Conservation (phyloP, 2,113 vertebrate genomes). For the Butastur rufipennis region DNA sequence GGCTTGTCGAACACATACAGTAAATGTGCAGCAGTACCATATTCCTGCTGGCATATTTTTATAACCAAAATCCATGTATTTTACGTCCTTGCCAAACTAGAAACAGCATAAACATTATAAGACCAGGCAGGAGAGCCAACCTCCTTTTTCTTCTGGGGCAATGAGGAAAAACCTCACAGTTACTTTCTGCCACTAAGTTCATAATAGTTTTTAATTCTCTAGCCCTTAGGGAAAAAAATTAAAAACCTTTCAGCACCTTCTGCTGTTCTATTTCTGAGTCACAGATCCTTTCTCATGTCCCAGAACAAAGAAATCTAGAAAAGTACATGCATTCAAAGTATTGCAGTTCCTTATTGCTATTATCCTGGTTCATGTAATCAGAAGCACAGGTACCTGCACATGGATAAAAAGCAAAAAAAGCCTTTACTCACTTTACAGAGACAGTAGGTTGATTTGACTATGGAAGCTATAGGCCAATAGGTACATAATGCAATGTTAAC, state of each 20-base stretch:
- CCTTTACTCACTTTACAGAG: not conserved
- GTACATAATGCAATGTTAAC: accelerated
- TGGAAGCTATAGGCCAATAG: not conserved
- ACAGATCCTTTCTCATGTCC: not conserved
- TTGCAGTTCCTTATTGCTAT: not conserved
- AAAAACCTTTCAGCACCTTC: not conserved
- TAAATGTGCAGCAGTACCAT: not conserved
- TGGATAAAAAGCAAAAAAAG: not conserved
- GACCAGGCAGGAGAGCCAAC: not conserved
- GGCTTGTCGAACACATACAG: not conserved
- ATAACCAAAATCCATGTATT: not conserved
- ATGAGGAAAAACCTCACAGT: not conserved
- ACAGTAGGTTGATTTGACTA: not conserved
- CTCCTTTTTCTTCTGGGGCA: not conserved
- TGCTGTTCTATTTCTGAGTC: not conserved
- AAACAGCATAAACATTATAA: not conserved
- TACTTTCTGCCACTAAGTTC: not conserved
- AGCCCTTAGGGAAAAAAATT: not conserved
- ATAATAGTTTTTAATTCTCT: not conserved
- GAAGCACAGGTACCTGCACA: not conserved
- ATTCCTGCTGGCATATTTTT: not conserved
- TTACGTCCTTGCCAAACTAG: not conserved
- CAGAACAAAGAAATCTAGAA: not conserved
- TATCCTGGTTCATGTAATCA: not conserved
- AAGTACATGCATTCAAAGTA: not conserved